Base-by-base conservation (phyloP, 2,113 vertebrate genomes). In the Callorhinus ursinus region DNA sequence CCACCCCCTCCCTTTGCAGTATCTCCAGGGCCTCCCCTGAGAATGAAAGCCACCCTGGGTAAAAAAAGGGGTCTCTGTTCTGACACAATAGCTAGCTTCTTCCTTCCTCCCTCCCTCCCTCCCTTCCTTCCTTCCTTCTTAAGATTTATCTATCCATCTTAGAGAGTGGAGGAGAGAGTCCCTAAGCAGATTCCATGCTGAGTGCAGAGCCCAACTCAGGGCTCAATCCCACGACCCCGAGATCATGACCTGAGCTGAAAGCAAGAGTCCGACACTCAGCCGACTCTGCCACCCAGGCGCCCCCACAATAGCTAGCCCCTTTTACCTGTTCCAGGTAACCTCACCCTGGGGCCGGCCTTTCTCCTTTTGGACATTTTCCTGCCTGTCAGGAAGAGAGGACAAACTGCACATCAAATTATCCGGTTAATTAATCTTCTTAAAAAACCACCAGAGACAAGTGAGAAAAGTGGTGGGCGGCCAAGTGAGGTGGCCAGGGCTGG, bases 1-100 rank as follows among this genome's bases (percentile, higher is more conserved):
- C 5, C 1, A 7, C 18, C 14, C 6, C 0, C 14, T 39, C 21
- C n/a, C 46, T n/a, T 46, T 28, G 16, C 7, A 76, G 39, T 39
- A 65, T 18, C 4, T 76, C 24, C 42, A 67, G 46, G 31, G 2
- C 28, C 3, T 28, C 51, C 16, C 42, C 42, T 51, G 26, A 76
- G 33, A 26, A 24, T 22, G 67, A 71, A 46, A 74, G 12, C 11
- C 53, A 11, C n/a, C 33, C 4, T 22, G 7, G 31, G 13, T 33
- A 49, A 49, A 5, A 9, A 9, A 57, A 57, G 24, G 0, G 69
- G n/a, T 22, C 69, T n/a, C n/a, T 22, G 10, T 18, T 36, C n/a
- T 22, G 19, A 22, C n/a, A 71, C 19, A 39, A 24, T 22, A 39
- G 69, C 59, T 53, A 33, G 2, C 22, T 1, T 49, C 0, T 12